Base-by-base conservation (phyloP, 2,113 vertebrate species). In the Urocolius indicus region DNA sequence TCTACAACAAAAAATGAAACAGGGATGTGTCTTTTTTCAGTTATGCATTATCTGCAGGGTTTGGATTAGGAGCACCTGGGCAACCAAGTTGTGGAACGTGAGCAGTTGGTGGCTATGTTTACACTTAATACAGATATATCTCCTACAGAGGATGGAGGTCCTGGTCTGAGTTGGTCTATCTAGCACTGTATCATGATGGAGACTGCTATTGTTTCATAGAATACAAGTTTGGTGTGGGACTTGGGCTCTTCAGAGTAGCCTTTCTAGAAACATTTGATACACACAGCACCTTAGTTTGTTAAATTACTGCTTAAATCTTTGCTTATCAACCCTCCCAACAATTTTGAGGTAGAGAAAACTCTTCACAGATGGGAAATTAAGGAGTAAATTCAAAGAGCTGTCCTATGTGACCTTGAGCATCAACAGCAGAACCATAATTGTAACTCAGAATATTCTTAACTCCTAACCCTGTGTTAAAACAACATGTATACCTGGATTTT, bases 391-490 rank as follows among this genome's bases (percentile, higher is more conserved):
- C 49, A 65, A 49, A 46, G 49, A 96, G 57, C 49, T 75, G 45
- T 72, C 76, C 72, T 87, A 75, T 82, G 73, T 57, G 73, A 90
- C 92, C 63, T 62, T 65, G 26, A 92, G 49, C 54, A 93, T 91
- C 92, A 94, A 96, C 94, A 95, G 95, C 96, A 97, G 96, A 97
- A 96, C 96, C 96, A 96, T 84, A 93, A 96, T 93, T 97, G 84
- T 57, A 96, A 96, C 93, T 90, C 93, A 96, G 92, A 94, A 29
- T 78, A 95, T 94, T 97, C 96, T 93, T 90, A 94, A 69, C 92
- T 95, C 95, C 92, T 93, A 97, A 96, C 90, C 95, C 93, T 93
- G 95, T 90, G 88, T 96, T 92, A 94, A 87, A 87, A 94, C 90
- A 93, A 93, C 92, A 93, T 78, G 68, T 92, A 96, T 92, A 96